Conservation (phyloP, 1,140 invertebrate species). For the Calliopsis andreniformis region DNA sequence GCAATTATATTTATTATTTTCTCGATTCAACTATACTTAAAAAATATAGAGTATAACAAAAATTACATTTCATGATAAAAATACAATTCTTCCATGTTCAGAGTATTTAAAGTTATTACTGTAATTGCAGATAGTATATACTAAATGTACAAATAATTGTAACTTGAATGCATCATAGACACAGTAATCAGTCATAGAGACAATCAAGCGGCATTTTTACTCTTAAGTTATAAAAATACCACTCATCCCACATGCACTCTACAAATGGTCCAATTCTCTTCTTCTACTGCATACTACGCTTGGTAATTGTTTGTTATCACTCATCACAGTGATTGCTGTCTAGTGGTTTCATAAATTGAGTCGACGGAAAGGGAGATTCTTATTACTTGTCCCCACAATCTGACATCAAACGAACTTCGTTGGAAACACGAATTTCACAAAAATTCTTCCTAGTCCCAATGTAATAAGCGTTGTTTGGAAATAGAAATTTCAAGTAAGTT, state of each 20-base stretch:
- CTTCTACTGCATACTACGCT: constrained; percentile 34
- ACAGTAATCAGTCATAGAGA: not conserved
- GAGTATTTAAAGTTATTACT: no score
- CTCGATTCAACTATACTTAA: no score
- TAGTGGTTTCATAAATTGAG: constrained; percentile 53
- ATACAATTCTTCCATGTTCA: no score
- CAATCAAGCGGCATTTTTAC: not conserved
- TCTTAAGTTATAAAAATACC: constrained; percentile 17
- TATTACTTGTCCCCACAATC: constrained; percentile 13
- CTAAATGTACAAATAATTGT: no score
- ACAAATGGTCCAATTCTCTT: constrained; percentile 23
- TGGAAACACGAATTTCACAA: constrained; percentile 40
- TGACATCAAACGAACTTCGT: constrained; percentile 49
- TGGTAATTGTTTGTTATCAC: constrained; percentile 65
- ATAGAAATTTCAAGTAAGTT: constrained; percentile 39
- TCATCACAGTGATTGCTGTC: constrained; percentile 68
- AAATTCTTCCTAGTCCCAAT: constrained; percentile 47
- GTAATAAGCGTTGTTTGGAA: constrained; percentile 48
- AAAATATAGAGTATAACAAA: no score
- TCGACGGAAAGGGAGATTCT: constrained; percentile 52
- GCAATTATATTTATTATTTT: no score
- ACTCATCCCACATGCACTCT: constrained; percentile 17
- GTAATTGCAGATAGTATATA: no score
- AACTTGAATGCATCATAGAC: not conserved
- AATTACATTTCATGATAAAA: no score